Conservation (phyloP, 92 coral and sea anemone genomes). For the Phenganax marumi region DNA sequence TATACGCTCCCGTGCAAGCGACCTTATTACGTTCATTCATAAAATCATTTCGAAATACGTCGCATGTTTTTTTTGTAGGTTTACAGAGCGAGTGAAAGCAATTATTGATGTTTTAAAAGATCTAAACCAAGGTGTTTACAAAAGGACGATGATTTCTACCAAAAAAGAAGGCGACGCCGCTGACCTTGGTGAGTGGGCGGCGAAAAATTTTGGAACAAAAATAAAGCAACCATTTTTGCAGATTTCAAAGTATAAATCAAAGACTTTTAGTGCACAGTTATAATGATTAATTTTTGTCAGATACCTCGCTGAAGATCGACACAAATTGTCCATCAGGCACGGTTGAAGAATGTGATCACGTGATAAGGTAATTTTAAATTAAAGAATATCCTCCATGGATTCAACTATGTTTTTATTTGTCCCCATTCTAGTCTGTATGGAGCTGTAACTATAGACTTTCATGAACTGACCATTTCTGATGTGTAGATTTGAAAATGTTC, state of each 20-base stretch:
- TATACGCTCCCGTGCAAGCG: not conserved
- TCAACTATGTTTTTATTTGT: not conserved
- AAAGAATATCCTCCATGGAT: not conserved
- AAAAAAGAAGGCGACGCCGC: conserved; percentile 51
- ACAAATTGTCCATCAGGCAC: conserved; percentile 67
- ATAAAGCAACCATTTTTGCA: not conserved
- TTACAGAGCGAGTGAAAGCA: conserved; percentile 85
- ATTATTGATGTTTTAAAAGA: conserved; percentile 83
- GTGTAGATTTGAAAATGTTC: conserved; percentile 92
- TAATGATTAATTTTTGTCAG: conserved; percentile 32
- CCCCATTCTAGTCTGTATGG: not conserved
- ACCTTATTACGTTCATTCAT: not conserved
- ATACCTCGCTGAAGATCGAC: conserved; percentile 53
- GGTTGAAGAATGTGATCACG: conserved; percentile 78
- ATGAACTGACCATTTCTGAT: not conserved
- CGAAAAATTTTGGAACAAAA: not conserved
- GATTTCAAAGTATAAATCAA: not conserved
- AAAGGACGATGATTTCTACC: conserved; percentile 74
- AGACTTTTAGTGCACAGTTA: not conserved
- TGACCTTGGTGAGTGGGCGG: conserved; percentile 34
- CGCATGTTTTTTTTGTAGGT: conserved; percentile 49
- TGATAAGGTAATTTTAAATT: conserved; percentile 67
- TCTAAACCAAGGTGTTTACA: conserved; percentile 79
- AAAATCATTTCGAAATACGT: too few species aligned
- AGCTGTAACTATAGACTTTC: not conserved